Evolutionary conservation across 1,140 invertebrate genomes (phyloP).

Genomic region (Lucilia cuprina): DNA sequence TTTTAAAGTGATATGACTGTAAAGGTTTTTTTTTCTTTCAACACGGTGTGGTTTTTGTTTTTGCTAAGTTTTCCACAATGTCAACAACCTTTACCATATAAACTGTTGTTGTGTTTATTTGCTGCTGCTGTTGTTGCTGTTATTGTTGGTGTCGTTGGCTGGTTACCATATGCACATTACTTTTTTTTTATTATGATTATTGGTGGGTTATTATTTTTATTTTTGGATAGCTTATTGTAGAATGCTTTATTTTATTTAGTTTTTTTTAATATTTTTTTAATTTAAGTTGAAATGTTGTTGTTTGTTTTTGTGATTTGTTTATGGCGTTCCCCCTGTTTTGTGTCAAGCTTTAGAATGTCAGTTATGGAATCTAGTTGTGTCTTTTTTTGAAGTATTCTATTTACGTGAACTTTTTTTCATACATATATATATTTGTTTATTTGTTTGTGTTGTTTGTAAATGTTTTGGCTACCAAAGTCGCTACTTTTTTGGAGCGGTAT

Average conservation of each 20-base stretch:
- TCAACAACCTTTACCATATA: neutral
- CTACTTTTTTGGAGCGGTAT: neutral
- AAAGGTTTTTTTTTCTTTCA: neutral
- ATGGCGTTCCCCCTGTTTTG: neutral
- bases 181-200: neutral
- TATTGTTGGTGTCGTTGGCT: neutral
- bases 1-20: constrained; percentile 2
- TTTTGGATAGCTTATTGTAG: neutral
- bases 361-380: constrained; percentile 2
- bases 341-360: neutral
- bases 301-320: neutral
- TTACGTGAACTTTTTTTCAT: neutral
- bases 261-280: neutral
- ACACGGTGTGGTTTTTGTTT: neutral
- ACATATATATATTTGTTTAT: neutral
- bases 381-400: neutral
- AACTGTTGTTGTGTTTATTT: neutral
- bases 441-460: neutral
- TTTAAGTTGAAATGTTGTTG: neutral
- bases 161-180: constrained; percentile 10
- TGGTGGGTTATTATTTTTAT: neutral
- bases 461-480: neutral
- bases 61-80: constrained; percentile 10
- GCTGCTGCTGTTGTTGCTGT: neutral
- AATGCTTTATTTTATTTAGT: neutral